Percentiles rank a stretch among this genome's conserved stretches.
phyloP scores from a whole-genome alignment of 2,113 vertebrate species.

The Varanus komodoensis region DNA sequence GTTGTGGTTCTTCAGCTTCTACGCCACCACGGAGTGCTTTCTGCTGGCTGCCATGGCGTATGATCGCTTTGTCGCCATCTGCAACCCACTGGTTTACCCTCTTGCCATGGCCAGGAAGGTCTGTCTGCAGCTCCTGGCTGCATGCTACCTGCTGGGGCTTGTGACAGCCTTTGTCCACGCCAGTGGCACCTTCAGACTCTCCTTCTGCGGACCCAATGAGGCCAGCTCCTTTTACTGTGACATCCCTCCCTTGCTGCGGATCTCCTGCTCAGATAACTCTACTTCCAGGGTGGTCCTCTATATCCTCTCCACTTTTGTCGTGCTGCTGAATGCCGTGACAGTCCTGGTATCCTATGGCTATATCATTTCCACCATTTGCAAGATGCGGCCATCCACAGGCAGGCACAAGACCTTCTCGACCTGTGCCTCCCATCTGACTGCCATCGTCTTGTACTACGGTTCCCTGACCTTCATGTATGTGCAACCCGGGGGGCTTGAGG shows the following conservation, averaged over 20 bases:
- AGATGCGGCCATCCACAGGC: slow-evolving; percentile 40
- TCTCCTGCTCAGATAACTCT: slow-evolving; percentile 50
- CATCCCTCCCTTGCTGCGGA: slow-evolving; percentile 56
- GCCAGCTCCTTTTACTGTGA: slow-evolving; percentile 66
- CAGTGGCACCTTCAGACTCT: slow-evolving; percentile 46
- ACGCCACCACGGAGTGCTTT: slow-evolving; percentile 61
- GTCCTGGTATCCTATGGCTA: slow-evolving; percentile 49
- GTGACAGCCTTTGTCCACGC: slow-evolving; percentile 56
- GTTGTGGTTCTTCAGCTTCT: slow-evolving; percentile 62
- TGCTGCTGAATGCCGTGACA: slow-evolving; percentile 42
- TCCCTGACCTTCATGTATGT: slow-evolving; percentile 55
- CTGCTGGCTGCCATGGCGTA: slow-evolving; percentile 64
- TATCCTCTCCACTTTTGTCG: slow-evolving; percentile 41
- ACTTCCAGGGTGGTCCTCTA: slow-evolving; percentile 45
- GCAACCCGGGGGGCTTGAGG: slow-evolving; percentile 29
- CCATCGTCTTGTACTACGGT: slow-evolving; percentile 53
- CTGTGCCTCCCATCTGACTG: slow-evolving; percentile 51
- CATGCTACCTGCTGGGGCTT: slow-evolving; percentile 32
- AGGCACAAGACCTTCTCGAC: slow-evolving; percentile 59
- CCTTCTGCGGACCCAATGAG: slow-evolving; percentile 56
- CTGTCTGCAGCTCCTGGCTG: slow-evolving; percentile 21
- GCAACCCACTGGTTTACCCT: slow-evolving; percentile 60
- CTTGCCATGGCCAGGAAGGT: slow-evolving; percentile 28
- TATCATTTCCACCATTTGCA: slow-evolving; percentile 34
- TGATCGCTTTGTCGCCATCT: slow-evolving; percentile 61